Conservation (phyloP, 2,888 invertebrate species). For the Cremastobaeus sp. region DNA sequence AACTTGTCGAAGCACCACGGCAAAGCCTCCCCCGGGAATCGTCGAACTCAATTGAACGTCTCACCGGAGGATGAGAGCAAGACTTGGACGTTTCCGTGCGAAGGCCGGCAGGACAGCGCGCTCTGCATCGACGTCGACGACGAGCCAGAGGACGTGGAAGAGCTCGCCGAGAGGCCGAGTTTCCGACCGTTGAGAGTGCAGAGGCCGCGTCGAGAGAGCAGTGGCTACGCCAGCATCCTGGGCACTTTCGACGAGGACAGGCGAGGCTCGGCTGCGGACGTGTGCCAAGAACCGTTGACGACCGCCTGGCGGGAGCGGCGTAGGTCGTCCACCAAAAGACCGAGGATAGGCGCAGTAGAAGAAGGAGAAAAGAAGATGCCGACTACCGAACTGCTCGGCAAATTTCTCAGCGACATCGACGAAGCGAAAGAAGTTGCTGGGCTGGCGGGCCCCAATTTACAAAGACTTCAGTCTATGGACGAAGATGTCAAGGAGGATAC, state of each 20-base stretch:
- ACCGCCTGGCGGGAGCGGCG: constrained; percentile 63
- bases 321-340: constrained; percentile 58
- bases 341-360: constrained; percentile 50
- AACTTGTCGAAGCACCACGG: constrained; percentile 28
- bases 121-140: constrained; percentile 67
- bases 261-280: constrained; percentile 63
- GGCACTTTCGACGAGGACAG: constrained; percentile 74
- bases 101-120: constrained; percentile 70
- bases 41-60: not conserved
- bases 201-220: constrained; percentile 70
- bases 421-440: constrained; percentile 65
- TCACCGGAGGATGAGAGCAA: constrained; percentile 15
- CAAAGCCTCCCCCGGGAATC: not conserved
- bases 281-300: constrained; percentile 56
- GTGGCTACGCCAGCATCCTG: constrained; percentile 72
- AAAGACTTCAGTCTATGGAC: constrained; percentile 15
- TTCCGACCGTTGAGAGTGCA: constrained; percentile 52
- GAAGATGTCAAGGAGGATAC: constrained; percentile 20
- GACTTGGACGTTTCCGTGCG: constrained; percentile 6
- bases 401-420: constrained; percentile 68
- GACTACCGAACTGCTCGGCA: constrained; percentile 66
- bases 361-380: constrained; percentile 67
- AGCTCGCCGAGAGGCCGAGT: constrained; percentile 51
- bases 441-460: not conserved
- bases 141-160: constrained; percentile 56